Evolutionary conservation across 2,888 invertebrate species (phyloP).

Genomic region (Copidosoma aretas): DNA sequence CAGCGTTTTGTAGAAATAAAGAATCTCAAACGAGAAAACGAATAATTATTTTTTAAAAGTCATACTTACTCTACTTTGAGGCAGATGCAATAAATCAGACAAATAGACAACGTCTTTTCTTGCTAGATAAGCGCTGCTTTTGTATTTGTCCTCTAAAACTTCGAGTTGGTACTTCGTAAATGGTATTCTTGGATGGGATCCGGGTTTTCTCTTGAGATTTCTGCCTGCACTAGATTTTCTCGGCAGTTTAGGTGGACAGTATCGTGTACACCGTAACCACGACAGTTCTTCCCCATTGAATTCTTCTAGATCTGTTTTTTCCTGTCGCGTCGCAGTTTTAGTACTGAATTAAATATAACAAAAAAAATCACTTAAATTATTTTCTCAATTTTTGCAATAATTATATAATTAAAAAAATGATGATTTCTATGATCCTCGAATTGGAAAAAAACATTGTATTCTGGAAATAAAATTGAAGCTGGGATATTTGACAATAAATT

Average conservation of each 20-base stretch:
- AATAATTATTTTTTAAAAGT: constrained; percentile 10
- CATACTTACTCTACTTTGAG: constrained; percentile 72
- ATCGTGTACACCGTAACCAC: constrained; percentile 77
- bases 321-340: neutral
- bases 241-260: constrained; percentile 75
- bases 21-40: constrained; percentile 17
- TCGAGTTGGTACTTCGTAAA: constrained; percentile 75
- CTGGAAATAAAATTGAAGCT: no score
- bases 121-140: constrained; percentile 72
- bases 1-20: constrained; percentile 31
- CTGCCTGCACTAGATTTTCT: constrained; percentile 64
- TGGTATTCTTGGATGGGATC: constrained; percentile 68
- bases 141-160: constrained; percentile 74
- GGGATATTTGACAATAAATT: no score
- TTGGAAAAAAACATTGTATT: no score
- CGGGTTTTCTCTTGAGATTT: constrained; percentile 50
- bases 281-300: constrained; percentile 46
- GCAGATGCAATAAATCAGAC: constrained; percentile 70
- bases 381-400: no score
- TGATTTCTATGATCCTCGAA: no score
- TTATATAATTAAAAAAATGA: no score
- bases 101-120: constrained; percentile 72
- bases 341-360: neutral
- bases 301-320: neutral
- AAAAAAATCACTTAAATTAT: neutral